Percentiles rank a stretch among this genome's conserved stretches.
These are phyloP conservation scores for Thryonomys swinderianus DNA, from an alignment of 2,113 vertebrate species.

Conservation along the genomic window DNA sequence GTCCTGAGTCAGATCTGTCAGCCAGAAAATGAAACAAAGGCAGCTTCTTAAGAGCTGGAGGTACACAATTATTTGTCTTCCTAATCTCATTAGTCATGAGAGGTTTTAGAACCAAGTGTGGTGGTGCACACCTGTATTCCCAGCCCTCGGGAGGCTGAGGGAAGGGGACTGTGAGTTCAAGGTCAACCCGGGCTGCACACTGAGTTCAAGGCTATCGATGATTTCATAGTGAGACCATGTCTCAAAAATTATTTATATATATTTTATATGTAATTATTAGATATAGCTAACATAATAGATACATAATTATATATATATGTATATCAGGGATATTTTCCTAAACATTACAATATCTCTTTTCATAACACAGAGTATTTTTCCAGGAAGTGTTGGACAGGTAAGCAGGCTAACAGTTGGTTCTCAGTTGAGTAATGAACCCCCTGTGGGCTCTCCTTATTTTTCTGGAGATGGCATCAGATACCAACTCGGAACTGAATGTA, in stretches of 20 bases:
- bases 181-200: background rate
- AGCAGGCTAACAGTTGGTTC: background rate
- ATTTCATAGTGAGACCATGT: background rate
- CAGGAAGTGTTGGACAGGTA: background rate
- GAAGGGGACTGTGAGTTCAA: background rate
- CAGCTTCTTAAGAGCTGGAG: background rate
- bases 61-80: background rate
- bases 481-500: background rate
- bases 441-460: slow-evolving; percentile 2
- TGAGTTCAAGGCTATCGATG: background rate
- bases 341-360: background rate
- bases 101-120: background rate
- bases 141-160: background rate
- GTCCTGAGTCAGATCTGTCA: background rate
- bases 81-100: slow-evolving; percentile 1
- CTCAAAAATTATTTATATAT: background rate
- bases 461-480: background rate
- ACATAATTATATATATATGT: too few relatives aligned
- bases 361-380: background rate
- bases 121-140: background rate
- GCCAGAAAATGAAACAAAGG: background rate
- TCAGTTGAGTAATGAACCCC: background rate
- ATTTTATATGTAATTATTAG: too few relatives aligned
- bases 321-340: background rate
- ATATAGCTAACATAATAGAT: too few relatives aligned